Evolutionary conservation across 2,888 invertebrate genomes (phyloP).

Genomic region (Branchellion lobata): DNA sequence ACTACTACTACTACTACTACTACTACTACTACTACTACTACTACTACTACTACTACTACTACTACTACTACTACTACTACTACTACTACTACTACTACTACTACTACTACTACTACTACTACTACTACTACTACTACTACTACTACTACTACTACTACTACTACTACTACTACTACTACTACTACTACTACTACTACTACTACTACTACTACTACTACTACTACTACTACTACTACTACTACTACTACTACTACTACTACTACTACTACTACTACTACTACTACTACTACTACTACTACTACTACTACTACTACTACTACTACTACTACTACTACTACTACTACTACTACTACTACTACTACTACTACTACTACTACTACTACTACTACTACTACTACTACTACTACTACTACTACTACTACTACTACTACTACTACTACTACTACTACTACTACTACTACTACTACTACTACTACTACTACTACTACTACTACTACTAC

Average conservation of each 20-base stretch:
- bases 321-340: slow-evolving; percentile 94
- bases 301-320: slow-evolving; percentile 97
- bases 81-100: slow-evolving; percentile 79
- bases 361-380: slow-evolving; percentile 90
- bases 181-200: slow-evolving; percentile 91
- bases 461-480: slow-evolving; percentile 91
- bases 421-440: slow-evolving; percentile 71
- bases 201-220: slow-evolving; percentile 85
- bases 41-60: slow-evolving; percentile 90
- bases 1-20: slow-evolving; percentile 64
- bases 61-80: slow-evolving; percentile 88
- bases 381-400: slow-evolving; percentile 94
- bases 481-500: slow-evolving; percentile 75
- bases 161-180: slow-evolving; percentile 97
- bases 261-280: slow-evolving; percentile 97
- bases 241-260: slow-evolving; percentile 91
- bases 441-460: slow-evolving; percentile 98
- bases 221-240: slow-evolving; percentile 86
- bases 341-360: slow-evolving; percentile 79
- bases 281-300: slow-evolving; percentile 70
- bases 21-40: slow-evolving; percentile 99
- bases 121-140: slow-evolving; percentile 95
- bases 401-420: slow-evolving; percentile 94
- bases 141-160: slow-evolving; percentile 72
- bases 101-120: slow-evolving; percentile 94